Percentiles rank a stretch among this genome's conserved stretches.
Conservation (phyloP, 2,113 vertebrate genomes). For the Lagopus leucura region DNA sequence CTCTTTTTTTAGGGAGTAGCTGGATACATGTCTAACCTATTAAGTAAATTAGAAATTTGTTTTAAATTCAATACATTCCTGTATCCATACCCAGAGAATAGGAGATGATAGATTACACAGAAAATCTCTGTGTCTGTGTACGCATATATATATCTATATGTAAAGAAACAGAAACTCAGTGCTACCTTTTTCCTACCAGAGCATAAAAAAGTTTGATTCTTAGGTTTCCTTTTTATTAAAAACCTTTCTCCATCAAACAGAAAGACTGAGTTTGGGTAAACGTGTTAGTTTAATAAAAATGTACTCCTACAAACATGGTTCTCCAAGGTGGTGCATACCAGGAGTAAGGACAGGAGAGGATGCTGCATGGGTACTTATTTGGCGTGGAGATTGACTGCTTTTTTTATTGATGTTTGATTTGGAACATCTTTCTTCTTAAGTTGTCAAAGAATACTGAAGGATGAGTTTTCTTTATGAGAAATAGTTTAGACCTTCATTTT, state of each 20-base stretch:
- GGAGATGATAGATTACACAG: neutral
- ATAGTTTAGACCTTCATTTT: neutral
- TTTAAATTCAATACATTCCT: neutral
- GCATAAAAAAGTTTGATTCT: neutral
- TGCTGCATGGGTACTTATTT: neutral
- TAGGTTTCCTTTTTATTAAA: neutral
- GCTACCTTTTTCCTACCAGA: neutral
- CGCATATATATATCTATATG: rapidly evolving
- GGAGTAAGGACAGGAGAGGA: neutral
- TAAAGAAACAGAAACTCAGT: neutral
- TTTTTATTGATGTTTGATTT: neutral
- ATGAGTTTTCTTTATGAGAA: neutral
- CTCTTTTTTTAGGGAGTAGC: neutral
- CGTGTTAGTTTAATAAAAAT: neutral
- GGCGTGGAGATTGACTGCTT: neutral
- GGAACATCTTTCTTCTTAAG: neutral
- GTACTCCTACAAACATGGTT: neutral
- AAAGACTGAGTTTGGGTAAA: neutral
- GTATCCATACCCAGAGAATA: neutral
- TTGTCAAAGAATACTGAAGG: neutral
- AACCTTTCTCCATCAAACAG: rapidly evolving
- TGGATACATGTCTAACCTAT: neutral
- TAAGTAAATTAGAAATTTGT: neutral
- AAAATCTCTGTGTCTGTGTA: neutral
- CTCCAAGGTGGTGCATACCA: neutral